phyloP scores from a whole-genome alignment of 2,888 invertebrate genomes.

The Polylopha cassiicola region DNA sequence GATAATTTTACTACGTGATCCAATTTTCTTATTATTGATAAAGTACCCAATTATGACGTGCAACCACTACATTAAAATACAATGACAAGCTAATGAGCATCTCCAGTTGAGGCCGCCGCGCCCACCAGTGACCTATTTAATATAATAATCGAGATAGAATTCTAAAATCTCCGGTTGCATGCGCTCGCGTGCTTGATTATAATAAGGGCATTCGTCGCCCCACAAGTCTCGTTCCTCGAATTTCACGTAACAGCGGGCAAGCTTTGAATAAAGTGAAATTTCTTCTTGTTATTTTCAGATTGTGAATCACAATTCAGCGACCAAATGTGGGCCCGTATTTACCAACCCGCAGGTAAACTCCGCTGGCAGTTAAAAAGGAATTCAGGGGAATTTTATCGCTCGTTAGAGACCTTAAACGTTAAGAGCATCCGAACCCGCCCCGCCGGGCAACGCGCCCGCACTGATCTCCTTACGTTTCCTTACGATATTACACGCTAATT shows the following conservation, averaged over 20 bases:
- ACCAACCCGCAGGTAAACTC: constrained; percentile 72
- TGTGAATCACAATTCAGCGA: constrained; percentile 61
- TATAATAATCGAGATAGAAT: constrained; percentile 5
- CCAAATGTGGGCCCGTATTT: constrained; percentile 70
- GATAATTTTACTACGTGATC: too few species aligned
- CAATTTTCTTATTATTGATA: too few species aligned
- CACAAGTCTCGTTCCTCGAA: constrained; percentile 27
- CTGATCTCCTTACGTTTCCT: constrained; percentile 36
- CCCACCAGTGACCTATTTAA: background rate
- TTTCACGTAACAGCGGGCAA: constrained; percentile 35
- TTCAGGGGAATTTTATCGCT: constrained; percentile 67
- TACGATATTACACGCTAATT: constrained; percentile 40
- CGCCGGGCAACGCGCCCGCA: constrained; percentile 30
- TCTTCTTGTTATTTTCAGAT: constrained; percentile 56
- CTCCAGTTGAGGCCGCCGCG: too few species aligned
- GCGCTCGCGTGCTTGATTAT: constrained; percentile 25
- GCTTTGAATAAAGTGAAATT: constrained; percentile 41
- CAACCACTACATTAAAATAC: too few species aligned
- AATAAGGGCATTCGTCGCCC: constrained; percentile 26
- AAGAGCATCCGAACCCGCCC: constrained; percentile 37
- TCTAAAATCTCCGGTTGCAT: constrained; percentile 8
- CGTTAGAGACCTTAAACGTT: constrained; percentile 67
- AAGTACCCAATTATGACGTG: too few species aligned
- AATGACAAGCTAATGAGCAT: too few species aligned
- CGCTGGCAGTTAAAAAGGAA: constrained; percentile 68